These are phyloP conservation scores for Squalus acanthias DNA, from an alignment of 2,797 vertebrate species.

Conservation along the genomic window DNA sequence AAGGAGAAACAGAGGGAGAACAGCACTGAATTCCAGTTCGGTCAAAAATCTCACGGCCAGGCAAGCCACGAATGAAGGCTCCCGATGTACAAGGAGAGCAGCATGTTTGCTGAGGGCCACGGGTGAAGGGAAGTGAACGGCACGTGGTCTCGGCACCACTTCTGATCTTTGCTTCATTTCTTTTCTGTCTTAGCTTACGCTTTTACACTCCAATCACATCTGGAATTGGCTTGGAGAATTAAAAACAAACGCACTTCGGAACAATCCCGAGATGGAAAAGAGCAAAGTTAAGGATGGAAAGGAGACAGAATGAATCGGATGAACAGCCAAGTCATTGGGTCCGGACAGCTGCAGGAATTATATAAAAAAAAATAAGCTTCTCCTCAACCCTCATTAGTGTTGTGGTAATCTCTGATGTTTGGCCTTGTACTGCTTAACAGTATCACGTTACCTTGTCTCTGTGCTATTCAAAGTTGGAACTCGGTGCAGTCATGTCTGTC, in stretches of 20 bases:
- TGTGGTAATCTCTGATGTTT: constrained; percentile 9
- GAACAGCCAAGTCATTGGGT: neutral
- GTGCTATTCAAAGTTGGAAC: neutral
- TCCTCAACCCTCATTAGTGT: constrained; percentile 3
- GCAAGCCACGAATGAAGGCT: no score
- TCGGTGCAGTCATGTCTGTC: neutral
- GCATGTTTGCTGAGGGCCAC: neutral
- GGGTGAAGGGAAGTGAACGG: neutral
- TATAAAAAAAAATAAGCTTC: neutral
- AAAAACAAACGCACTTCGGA: neutral
- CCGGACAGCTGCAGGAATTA: neutral
- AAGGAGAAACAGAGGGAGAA: neutral
- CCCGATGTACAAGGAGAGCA: neutral
- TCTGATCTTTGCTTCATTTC: neutral
- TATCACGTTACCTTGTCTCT: neutral
- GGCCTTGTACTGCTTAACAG: neutral
- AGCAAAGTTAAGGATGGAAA: neutral
- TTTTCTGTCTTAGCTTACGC: no score
- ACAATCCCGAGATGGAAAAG: neutral
- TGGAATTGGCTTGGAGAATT: neutral
- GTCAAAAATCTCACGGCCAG: no score
- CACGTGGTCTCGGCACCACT: neutral
- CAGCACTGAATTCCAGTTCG: neutral
- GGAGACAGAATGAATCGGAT: neutral
- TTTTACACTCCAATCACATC: neutral